Percentiles rank a stretch among this genome's conserved stretches.
These are phyloP conservation scores for Pygathrix nemaeus DNA, from an alignment of 2,113 vertebrate genomes.

Conservation along the genomic window DNA sequence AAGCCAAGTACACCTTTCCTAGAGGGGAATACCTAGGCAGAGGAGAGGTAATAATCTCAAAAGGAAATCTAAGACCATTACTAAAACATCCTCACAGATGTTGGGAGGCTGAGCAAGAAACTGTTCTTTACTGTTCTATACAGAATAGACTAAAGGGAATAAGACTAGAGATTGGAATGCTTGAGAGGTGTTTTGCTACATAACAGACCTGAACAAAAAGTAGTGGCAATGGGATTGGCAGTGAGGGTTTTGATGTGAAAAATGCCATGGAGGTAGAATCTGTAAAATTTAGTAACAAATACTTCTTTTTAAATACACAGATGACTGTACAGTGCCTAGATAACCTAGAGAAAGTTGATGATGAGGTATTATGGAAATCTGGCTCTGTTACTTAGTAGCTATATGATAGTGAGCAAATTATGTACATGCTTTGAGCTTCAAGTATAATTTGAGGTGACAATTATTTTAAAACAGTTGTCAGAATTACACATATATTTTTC, in stretches of 20 bases:
- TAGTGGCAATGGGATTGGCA: background rate
- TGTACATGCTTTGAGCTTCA: background rate
- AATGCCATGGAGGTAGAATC: background rate
- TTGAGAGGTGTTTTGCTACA: background rate
- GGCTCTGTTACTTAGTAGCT: background rate
- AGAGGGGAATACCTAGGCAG: background rate
- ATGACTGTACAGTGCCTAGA: background rate
- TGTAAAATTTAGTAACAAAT: constrained; percentile 28
- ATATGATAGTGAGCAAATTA: background rate
- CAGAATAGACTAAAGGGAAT: background rate
- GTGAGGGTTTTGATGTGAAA: constrained; percentile 6
- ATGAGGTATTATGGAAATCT: background rate
- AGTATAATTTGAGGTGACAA: background rate
- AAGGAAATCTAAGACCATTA: background rate
- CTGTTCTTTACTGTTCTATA: background rate
- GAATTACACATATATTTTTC: background rate
- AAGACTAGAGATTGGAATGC: background rate
- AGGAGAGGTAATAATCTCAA: background rate
- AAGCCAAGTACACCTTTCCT: background rate
- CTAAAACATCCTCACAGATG: background rate
- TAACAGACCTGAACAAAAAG: background rate
- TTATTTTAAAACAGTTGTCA: constrained; percentile 3
- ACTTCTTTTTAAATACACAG: background rate
- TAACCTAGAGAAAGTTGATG: background rate
- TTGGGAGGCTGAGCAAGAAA: background rate